phyloP scores from a whole-genome alignment of 2,888 invertebrate genomes.

The Synanthedon formicaeformis region DNA sequence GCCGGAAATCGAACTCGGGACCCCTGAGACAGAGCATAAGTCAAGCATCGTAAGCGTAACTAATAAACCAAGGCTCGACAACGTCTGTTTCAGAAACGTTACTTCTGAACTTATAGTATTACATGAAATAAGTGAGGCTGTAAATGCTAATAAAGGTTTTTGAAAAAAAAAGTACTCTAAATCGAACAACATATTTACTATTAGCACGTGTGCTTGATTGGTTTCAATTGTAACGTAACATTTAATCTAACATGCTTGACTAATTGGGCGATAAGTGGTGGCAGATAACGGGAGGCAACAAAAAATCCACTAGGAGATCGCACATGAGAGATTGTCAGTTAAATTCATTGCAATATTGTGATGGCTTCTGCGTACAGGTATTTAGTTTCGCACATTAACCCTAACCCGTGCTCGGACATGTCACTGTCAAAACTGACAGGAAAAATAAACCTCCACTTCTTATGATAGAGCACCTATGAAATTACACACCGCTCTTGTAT shows the following conservation, averaged over 20 bases:
- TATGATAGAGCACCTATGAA: slow-evolving; percentile 5
- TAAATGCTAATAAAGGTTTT: no score
- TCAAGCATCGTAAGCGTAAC: no score
- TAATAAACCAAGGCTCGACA: no score
- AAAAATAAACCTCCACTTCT: slow-evolving; percentile 19
- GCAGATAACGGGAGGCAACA: slow-evolving; percentile 29
- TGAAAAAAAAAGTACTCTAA: no score
- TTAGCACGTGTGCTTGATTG: no score
- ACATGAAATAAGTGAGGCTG: no score
- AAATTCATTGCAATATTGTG: slow-evolving; percentile 29
- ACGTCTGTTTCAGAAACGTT: no score
- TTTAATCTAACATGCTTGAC: background rate
- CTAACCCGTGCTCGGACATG: slow-evolving; percentile 24
- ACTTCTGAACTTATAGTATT: no score
- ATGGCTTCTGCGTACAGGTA: slow-evolving; percentile 21
- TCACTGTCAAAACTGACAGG: slow-evolving; percentile 37
- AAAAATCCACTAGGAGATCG: slow-evolving; percentile 25
- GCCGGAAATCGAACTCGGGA: no score
- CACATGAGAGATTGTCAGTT: slow-evolving; percentile 26
- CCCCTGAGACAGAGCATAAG: no score
- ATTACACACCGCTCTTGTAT: slow-evolving; percentile 1
- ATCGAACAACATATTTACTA: no score
- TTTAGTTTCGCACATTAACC: slow-evolving; percentile 36
- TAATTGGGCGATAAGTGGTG: slow-evolving; percentile 5
- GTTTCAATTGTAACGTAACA: background rate